These are phyloP conservation scores for Lutjanus campechanus DNA, from an alignment of 2,797 vertebrate species.

Conservation along the genomic window DNA sequence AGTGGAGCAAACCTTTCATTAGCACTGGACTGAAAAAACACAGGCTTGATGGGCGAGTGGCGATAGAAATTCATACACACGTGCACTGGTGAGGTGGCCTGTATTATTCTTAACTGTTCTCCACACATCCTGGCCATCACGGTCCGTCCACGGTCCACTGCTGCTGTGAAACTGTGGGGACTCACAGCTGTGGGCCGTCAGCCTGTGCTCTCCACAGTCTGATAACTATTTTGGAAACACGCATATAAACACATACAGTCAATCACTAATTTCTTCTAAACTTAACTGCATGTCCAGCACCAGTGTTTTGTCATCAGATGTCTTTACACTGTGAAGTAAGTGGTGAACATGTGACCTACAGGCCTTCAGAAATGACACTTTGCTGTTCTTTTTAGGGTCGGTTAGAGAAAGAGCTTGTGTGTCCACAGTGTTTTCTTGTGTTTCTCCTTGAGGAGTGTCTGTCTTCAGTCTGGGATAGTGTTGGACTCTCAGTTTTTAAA, in stretches of 20 bases:
- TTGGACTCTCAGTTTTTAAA: not conserved
- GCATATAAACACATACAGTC: not conserved
- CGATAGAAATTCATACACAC: constrained; percentile 39
- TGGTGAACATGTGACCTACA: constrained; percentile 5
- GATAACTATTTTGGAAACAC: constrained; percentile 31
- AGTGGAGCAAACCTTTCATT: constrained; percentile 65
- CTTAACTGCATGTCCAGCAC: not conserved
- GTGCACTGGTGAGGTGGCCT: constrained; percentile 25
- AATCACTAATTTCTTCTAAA: not conserved
- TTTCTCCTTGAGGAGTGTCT: not conserved
- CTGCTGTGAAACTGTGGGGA: constrained; percentile 54
- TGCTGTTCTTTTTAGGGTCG: not conserved
- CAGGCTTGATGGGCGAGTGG: constrained; percentile 42
- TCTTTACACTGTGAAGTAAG: constrained; percentile 7
- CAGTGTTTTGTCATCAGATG: constrained; percentile 16
- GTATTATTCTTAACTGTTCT: constrained; percentile 60
- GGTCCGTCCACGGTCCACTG: constrained; percentile 67
- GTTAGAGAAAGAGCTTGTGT: not conserved
- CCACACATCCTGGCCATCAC: constrained; percentile 65
- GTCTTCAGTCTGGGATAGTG: not conserved
- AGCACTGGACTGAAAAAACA: constrained; percentile 62
- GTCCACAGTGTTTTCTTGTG: not conserved
- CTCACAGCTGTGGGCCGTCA: constrained; percentile 62
- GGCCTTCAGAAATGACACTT: constrained; percentile 5
- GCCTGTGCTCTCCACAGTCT: constrained; percentile 17